Conservation (phyloP, 1,140 invertebrate species). For the Psilanteris sp. region DNA sequence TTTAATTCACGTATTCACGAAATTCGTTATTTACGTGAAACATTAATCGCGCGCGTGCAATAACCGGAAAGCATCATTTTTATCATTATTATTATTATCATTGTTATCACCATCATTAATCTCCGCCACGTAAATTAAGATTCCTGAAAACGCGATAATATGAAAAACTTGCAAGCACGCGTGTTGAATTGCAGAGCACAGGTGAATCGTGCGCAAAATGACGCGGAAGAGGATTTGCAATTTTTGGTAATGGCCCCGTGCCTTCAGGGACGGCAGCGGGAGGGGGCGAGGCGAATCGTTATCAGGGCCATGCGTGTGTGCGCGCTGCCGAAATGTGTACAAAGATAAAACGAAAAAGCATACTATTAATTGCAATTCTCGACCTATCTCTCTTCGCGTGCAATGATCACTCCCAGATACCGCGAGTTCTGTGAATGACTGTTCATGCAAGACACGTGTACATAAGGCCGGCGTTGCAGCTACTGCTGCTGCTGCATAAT, state of each 20-base stretch:
- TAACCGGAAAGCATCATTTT: too few relatives aligned
- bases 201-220: too few relatives aligned
- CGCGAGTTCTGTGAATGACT: conserved; percentile 43
- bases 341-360: conserved; percentile 54
- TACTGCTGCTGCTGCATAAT: conserved; percentile 63
- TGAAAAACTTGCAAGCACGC: too few relatives aligned
- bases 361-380: conserved; percentile 41
- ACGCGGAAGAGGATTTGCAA: conserved; percentile 17
- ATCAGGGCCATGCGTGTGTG: conserved; percentile 18
- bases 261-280: conserved; percentile 3
- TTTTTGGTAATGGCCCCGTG: conserved; percentile 26
- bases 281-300: too few relatives aligned
- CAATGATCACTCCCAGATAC: conserved; percentile 50
- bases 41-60: too few relatives aligned
- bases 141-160: too few relatives aligned
- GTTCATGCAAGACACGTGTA: conserved; percentile 44
- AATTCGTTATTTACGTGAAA: too few relatives aligned
- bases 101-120: too few relatives aligned
- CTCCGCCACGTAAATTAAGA: too few relatives aligned
- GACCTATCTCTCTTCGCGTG: conserved; percentile 45
- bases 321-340: conserved; percentile 35
- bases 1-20: too few relatives aligned
- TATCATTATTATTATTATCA: too few relatives aligned
- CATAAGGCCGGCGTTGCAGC: conserved; percentile 54
- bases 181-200: too few relatives aligned